Conservation (phyloP, 2,888 invertebrate species). For the Achlya flavicornis region DNA sequence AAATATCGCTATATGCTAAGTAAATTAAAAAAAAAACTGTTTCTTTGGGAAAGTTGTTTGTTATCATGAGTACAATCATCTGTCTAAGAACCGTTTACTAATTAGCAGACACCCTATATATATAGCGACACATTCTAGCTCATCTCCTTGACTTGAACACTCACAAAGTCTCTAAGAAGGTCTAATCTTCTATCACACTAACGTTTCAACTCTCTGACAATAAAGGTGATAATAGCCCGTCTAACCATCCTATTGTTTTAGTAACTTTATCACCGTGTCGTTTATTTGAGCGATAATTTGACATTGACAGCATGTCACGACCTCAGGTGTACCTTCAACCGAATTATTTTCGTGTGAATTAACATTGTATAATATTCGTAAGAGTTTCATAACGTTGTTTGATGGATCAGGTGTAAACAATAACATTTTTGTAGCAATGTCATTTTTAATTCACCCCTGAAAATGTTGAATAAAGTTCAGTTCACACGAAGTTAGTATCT, state of each 20-base stretch:
- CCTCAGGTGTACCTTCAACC: conserved; percentile 18
- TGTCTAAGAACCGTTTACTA: no score
- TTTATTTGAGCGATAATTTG: conserved; percentile 16
- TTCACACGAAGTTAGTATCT: not conserved
- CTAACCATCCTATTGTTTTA: conserved; percentile 24
- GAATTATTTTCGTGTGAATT: conserved; percentile 27
- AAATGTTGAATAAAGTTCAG: not conserved
- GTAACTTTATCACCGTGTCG: not conserved
- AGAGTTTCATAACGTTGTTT: conserved; percentile 28
- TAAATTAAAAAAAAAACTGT: no score
- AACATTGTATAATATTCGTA: conserved; percentile 38
- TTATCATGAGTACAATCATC: no score
- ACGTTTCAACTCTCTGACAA: not conserved
- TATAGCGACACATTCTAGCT: no score
- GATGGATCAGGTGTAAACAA: not conserved
- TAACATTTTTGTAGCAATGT: conserved; percentile 2
- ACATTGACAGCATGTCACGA: conserved; percentile 26
- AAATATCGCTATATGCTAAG: no score
- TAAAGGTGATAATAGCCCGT: not conserved
- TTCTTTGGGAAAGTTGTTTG: no score
- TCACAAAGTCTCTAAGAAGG: not conserved
- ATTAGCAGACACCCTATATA: no score
- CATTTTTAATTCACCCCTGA: not conserved
- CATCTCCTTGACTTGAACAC: not conserved
- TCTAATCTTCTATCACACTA: not conserved